Percentiles rank a stretch among this genome's conserved stretches.
phyloP scores from a whole-genome alignment of 1,140 invertebrate genomes.

The Drosophila erecta region DNA sequence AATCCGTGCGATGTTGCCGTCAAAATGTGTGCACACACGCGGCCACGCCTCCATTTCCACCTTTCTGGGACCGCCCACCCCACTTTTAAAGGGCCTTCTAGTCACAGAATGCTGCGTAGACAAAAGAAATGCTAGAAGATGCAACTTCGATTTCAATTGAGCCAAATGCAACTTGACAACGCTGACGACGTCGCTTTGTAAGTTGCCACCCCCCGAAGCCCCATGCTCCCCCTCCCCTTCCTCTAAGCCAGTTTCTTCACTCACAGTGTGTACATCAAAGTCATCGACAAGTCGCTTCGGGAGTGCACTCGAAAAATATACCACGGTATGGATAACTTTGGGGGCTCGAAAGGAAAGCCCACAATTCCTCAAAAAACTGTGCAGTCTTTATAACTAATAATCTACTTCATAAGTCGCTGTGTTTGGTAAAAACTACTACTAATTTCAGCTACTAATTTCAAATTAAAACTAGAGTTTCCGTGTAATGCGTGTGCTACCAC shows the following conservation, averaged over 20 bases:
- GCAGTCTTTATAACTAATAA: too few species aligned
- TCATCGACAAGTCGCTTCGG: constrained; percentile 34
- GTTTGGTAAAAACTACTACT: too few species aligned
- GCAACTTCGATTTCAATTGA: constrained; percentile 78
- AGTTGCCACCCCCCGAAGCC: neutral
- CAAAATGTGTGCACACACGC: constrained; percentile 64
- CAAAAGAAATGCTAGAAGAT: constrained; percentile 46
- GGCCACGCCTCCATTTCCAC: constrained; percentile 9
- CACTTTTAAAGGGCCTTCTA: constrained; percentile 1
- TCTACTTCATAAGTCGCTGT: too few species aligned
- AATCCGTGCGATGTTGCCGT: constrained; percentile 65
- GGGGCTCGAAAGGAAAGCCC: neutral
- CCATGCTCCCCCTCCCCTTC: neutral
- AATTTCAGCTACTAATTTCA: too few species aligned
- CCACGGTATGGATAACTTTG: neutral
- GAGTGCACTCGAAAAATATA: constrained; percentile 12
- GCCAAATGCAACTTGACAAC: constrained; percentile 70
- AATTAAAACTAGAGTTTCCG: neutral
- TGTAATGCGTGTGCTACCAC: too few species aligned
- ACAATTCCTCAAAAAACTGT: too few species aligned
- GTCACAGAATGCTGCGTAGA: constrained; percentile 24
- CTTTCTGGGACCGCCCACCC: neutral
- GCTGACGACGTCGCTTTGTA: constrained; percentile 43
- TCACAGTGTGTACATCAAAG: constrained; percentile 43
- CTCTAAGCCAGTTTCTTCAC: constrained; percentile 22